phyloP scores from a whole-genome alignment of 2,113 vertebrate genomes.

The Microcebus jonahi region DNA sequence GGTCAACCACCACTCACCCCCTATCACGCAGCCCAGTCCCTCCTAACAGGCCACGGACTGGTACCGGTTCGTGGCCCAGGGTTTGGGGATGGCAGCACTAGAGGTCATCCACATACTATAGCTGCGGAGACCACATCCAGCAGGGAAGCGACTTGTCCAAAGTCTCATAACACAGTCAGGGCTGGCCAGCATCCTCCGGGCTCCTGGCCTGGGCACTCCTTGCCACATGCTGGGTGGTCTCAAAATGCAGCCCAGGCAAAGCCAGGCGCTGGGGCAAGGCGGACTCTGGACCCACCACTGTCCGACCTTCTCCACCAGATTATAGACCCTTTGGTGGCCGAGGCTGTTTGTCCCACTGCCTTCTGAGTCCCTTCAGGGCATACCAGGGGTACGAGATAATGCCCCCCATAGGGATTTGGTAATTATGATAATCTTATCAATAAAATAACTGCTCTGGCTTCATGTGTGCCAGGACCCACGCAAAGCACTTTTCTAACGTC shows the following conservation, averaged over 20 bases:
- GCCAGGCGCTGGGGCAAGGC: background rate
- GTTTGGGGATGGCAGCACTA: too few relatives aligned
- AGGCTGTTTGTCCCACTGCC: background rate
- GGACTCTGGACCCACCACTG: fast-evolving
- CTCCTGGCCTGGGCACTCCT: background rate
- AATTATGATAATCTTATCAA: background rate
- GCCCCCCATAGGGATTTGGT: background rate
- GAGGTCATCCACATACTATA: background rate
- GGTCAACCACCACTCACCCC: too few relatives aligned
- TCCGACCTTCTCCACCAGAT: background rate
- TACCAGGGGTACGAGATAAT: too few relatives aligned
- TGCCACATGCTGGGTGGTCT: fast-evolving
- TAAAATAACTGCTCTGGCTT: background rate
- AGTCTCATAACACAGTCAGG: too few relatives aligned
- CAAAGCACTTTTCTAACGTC: background rate
- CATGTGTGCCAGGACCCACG: fast-evolving
- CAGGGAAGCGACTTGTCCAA: fast-evolving
- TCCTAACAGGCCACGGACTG: too few relatives aligned
- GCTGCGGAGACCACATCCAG: background rate
- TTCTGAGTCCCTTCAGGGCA: background rate
- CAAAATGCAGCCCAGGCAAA: background rate
- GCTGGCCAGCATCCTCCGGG: background rate
- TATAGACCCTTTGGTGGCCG: fast-evolving
- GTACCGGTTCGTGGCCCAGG: too few relatives aligned
- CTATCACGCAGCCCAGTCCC: too few relatives aligned